phyloP scores from a whole-genome alignment of 2,888 invertebrate species.

The Azorinus chamasolen region DNA sequence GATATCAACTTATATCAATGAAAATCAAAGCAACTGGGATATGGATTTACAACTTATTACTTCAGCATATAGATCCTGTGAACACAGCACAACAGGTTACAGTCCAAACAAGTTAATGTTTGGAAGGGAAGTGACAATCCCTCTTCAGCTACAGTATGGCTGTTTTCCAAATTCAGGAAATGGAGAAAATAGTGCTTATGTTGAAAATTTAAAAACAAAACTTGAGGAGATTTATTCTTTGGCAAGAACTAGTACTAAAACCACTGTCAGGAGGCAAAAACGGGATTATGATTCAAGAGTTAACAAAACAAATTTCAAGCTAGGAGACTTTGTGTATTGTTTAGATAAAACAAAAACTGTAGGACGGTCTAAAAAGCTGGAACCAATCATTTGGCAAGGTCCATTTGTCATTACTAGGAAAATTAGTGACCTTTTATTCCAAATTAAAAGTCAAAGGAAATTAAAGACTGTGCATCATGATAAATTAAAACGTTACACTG shows the following conservation, averaged over 20 bases:
- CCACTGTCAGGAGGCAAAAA: constrained; percentile 7
- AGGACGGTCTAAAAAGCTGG: constrained; percentile 16
- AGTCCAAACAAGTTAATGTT: constrained; percentile 23
- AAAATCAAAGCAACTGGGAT: too few species aligned
- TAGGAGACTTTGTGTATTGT: constrained; percentile 17
- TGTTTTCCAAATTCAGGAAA: too few species aligned
- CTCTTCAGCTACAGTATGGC: too few species aligned
- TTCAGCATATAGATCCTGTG: constrained; percentile 24
- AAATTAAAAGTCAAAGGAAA: too few species aligned
- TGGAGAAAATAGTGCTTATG: too few species aligned
- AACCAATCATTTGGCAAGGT: too few species aligned
- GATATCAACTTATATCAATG: too few species aligned
- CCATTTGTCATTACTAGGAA: constrained; percentile 10
- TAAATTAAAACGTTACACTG: constrained; percentile 1
- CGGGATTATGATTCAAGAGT: constrained; percentile 9
- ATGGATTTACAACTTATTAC: too few species aligned
- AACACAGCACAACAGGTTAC: constrained; percentile 12
- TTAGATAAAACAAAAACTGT: constrained; percentile 11
- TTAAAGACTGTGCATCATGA: too few species aligned
- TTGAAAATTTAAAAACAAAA: too few species aligned
- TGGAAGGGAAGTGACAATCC: constrained; percentile 10
- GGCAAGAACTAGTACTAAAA: too few species aligned
- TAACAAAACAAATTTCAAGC: background rate
- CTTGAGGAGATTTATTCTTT: too few species aligned
- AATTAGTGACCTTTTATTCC: constrained; percentile 12